Base-by-base conservation (phyloP, 1,140 invertebrate species). In the Mycetomoellerius zeteki region DNA sequence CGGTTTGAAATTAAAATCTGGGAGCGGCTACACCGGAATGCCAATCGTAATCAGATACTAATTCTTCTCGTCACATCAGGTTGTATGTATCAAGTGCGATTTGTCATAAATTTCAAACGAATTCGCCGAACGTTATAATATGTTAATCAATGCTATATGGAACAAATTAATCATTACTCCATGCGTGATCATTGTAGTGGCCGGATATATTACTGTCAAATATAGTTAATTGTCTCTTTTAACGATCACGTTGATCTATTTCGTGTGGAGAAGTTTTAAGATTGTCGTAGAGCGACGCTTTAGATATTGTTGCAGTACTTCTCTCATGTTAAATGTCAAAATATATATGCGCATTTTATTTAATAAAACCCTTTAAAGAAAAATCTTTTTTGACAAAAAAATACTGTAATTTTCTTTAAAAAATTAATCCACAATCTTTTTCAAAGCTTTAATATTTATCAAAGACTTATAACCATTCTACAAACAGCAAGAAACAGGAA, bases 31-130 rank as follows among this genome's bases (percentile, higher is more conserved):
- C 54, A n/a, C 54, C 12, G 24, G 37, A 30, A 62, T 24, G 19
- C 16, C 71, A 30, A 54, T 89, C 77, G 27, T 3, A 54, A 67
- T 37, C 2, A 19, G 33, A 52, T 67, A 58, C 30, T 19, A 69
- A 89, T 84, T 77, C 33, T 77, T 84, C 21, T 16, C 12, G 71
- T 87, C 85, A 50, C 47, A 77, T 86, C 21, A 24, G 1, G 19
- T 16, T 58, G 54, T 30, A 27, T 12, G 14, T 64, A 21, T 67
- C 54, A 72, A n/a, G 37, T 52, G 52, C 12, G 60, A 81, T 69
- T 81, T 21, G 67, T 3, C 27, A 65, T 33, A 24, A 37, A n/a
- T 80, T 3, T 56, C 47, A 47, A 14, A 5, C 2, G 5, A 86
- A 60, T 33, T 81, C 4, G 65, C 0, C 3, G 4, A 5, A 24